Conservation (phyloP, 2,888 invertebrate genomes). For the Apodemia zela region DNA sequence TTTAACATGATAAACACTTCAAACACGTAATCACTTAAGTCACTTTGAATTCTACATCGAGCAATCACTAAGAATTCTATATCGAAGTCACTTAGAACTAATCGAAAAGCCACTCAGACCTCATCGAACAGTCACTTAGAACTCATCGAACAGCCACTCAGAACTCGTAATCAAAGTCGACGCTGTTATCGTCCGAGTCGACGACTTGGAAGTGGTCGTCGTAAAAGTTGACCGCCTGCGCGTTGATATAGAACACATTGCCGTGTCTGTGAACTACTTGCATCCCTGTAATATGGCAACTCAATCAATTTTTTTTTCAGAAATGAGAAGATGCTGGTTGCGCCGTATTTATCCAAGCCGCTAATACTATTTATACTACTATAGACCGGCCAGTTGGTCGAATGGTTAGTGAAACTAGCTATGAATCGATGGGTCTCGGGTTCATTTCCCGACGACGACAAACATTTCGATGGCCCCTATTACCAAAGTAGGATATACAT, state of each 20-base stretch:
- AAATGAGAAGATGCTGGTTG: no score
- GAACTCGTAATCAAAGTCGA: slow-evolving; percentile 71
- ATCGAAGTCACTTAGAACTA: no score
- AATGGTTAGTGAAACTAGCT: no score
- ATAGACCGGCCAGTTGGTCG: no score
- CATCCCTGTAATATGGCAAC: slow-evolving; percentile 48
- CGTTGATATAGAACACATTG: slow-evolving; percentile 62
- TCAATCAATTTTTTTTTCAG: no score
- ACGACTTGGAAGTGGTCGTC: slow-evolving; percentile 59
- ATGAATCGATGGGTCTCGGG: no score
- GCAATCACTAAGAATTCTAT: slow-evolving; percentile 49
- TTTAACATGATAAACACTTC: not conserved
- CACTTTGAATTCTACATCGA: slow-evolving; percentile 49
- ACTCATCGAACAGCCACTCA: slow-evolving; percentile 32
- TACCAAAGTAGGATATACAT: no score
- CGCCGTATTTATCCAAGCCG: no score
- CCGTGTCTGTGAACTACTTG: slow-evolving; percentile 56
- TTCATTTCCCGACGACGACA: no score
- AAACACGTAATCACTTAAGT: not conserved
- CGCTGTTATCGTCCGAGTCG: slow-evolving; percentile 65
- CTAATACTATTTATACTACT: no score
- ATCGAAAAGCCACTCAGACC: slow-evolving; percentile 19
- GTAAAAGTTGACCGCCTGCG: slow-evolving; percentile 62
- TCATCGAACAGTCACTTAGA: no score
- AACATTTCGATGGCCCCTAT: no score